Conservation (phyloP, 2,113 vertebrate genomes). For the Rhinolophus sinicus region DNA sequence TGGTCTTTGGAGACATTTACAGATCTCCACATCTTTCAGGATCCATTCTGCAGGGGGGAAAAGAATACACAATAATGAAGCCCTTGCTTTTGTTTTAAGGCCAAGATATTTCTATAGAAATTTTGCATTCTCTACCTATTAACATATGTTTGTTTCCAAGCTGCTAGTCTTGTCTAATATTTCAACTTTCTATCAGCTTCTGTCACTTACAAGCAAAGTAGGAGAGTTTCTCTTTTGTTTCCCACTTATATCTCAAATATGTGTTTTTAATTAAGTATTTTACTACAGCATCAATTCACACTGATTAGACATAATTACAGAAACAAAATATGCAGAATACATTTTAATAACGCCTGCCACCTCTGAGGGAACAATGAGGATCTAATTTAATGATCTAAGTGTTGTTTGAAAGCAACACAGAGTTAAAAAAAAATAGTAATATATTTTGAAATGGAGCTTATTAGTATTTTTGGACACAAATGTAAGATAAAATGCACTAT, state of each 20-base stretch:
- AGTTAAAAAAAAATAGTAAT: conserved; percentile 60
- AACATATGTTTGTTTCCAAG: not conserved
- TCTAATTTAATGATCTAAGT: conserved; percentile 65
- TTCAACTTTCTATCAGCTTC: conserved; percentile 50
- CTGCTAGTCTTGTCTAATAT: conserved; percentile 28
- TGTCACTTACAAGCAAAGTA: conserved; percentile 46
- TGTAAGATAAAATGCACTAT: conserved; percentile 34
- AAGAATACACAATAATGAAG: conserved; percentile 46
- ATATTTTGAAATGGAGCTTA: conserved; percentile 62
- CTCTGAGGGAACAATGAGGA: conserved; percentile 66
- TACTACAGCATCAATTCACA: conserved; percentile 64
- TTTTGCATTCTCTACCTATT: conserved; percentile 54
- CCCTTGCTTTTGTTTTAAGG: not conserved
- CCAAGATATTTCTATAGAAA: conserved; percentile 38
- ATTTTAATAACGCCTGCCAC: conserved; percentile 72
- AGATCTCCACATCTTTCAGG: conserved; percentile 60
- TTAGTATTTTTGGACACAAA: conserved; percentile 59
- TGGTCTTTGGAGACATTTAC: conserved; percentile 66
- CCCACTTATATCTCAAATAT: conserved; percentile 60
- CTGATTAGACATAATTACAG: conserved; percentile 76
- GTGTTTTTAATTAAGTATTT: conserved; percentile 76
- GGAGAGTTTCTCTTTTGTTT: conserved; percentile 58
- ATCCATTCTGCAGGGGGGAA: conserved; percentile 14
- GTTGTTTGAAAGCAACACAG: conserved; percentile 66
- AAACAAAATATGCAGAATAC: conserved; percentile 74